These are phyloP conservation scores for Leptarthrus brevirostris DNA, from an alignment of 2,888 invertebrate genomes.

Conservation along the genomic window DNA sequence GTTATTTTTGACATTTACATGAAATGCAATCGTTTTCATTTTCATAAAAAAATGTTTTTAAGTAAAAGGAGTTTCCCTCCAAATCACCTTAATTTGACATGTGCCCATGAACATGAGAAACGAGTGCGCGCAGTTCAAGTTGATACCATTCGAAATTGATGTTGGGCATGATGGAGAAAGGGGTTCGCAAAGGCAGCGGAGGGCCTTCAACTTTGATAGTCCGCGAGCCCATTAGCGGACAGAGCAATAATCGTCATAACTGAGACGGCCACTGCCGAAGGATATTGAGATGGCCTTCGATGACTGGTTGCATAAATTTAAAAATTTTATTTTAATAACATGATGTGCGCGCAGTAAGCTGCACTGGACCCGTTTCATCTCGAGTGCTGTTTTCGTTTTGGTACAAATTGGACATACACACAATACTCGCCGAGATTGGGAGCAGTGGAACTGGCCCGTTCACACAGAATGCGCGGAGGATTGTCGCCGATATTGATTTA, in stretches of 20 bases:
- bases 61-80: constrained; percentile 39
- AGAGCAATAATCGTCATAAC: constrained; percentile 35
- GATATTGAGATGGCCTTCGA: constrained; percentile 32
- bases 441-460: neutral
- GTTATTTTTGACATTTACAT: constrained; percentile 42
- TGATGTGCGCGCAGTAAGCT: neutral
- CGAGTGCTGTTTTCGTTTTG: constrained; percentile 9
- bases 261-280: constrained; percentile 13
- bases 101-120: constrained; percentile 46
- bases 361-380: neutral
- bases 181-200: neutral
- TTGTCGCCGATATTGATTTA: constrained; percentile 41
- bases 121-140: neutral
- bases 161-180: neutral
- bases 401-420: constrained; percentile 33
- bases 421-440: constrained; percentile 16
- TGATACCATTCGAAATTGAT: neutral
- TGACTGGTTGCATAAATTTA: constrained; percentile 16
- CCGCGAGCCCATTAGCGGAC: constrained; percentile 14
- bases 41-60: constrained; percentile 14
- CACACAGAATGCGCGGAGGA: constrained; percentile 15
- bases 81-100: constrained; percentile 42
- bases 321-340: constrained; percentile 45
- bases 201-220: constrained; percentile 3
- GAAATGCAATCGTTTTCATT: constrained; percentile 35